Evolutionary conservation across 2,888 invertebrate species (phyloP), one percentile per base, ranked within the genome.

Genomic region (Hydraecia micacea): DNA sequence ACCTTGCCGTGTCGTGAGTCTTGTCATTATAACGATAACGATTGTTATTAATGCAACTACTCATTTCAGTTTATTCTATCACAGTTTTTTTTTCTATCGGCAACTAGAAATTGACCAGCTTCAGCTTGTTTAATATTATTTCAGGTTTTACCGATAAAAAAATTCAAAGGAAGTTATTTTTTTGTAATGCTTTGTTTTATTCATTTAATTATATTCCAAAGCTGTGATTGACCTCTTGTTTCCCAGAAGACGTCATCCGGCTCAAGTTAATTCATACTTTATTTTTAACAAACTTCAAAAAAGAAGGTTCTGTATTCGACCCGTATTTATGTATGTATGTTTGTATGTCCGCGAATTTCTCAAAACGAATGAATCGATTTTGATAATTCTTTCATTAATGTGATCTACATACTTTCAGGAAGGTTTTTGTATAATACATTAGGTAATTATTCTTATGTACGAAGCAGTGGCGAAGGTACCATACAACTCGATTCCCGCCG

Each of bases 1-100:
- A 73, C 73, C 82, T 85, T 84, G 84, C 75, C 49, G n/a, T 82
- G 75, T 75, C 79, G 79, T 85, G 78, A 78, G 70, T 39, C 49
- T 70, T 66, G 63, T 65, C 62, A 85, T 78, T 78, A 78, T 15
- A 8, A 66, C 66, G 9, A 78, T 15, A 8, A 66, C 66, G 9
- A 58, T 58, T 46, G 21, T 63, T 60, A 73, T 69, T 65, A 13
- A 36, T 62, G 18, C 71, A 72, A 8, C 32, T 25, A 79, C 46
- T 68, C 11, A 42, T 46, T 60, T 55, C 15, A 66, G 58, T 77
- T 71, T 68, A 74, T 79, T 73, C 13, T 62, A n/a, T 39, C 6
- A 55, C 66, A 1, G 18, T 25, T 62, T 60, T 67, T 74, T 52
- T 65, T 46, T 78, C 15, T 58, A 42, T 21, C 3, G 25, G 18